These are phyloP conservation scores for Origma solitaria DNA, from an alignment of 2,113 vertebrate species.

Conservation along the genomic window DNA sequence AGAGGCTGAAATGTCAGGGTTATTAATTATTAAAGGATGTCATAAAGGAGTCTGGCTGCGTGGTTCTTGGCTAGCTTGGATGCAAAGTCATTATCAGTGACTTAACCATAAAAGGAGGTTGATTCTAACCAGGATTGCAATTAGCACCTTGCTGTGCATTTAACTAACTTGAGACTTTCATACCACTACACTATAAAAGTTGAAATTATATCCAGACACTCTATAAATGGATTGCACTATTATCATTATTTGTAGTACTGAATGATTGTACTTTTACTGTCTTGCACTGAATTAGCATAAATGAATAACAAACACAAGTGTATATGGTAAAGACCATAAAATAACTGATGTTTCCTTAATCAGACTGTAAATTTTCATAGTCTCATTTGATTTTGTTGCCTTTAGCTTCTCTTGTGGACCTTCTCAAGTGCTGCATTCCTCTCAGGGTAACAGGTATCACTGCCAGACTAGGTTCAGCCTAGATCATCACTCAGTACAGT, in stretches of 20 bases:
- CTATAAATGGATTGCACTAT: not conserved
- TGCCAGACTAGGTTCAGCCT: not conserved
- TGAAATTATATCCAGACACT: not conserved
- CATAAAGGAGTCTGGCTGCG: not conserved
- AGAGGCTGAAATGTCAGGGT: not conserved
- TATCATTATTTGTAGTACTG: not conserved
- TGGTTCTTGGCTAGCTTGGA: not conserved
- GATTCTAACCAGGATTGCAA: not conserved
- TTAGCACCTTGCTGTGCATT: not conserved
- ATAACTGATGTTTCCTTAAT: not conserved
- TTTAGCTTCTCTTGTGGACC: not conserved
- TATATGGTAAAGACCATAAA: not conserved
- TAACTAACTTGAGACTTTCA: not conserved
- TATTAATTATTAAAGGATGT: not conserved
- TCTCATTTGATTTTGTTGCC: not conserved
- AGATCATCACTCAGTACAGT: not conserved
- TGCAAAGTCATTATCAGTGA: not conserved
- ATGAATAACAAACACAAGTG: not conserved
- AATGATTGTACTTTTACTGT: slow-evolving; percentile 4
- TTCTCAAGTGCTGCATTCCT: not conserved
- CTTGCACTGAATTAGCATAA: slow-evolving; percentile 14
- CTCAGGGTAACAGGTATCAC: not conserved
- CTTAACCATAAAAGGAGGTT: not conserved
- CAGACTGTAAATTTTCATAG: not conserved
- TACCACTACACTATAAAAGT: not conserved